Conservation (phyloP, 1,140 invertebrate genomes). For the Drosophila auraria region DNA sequence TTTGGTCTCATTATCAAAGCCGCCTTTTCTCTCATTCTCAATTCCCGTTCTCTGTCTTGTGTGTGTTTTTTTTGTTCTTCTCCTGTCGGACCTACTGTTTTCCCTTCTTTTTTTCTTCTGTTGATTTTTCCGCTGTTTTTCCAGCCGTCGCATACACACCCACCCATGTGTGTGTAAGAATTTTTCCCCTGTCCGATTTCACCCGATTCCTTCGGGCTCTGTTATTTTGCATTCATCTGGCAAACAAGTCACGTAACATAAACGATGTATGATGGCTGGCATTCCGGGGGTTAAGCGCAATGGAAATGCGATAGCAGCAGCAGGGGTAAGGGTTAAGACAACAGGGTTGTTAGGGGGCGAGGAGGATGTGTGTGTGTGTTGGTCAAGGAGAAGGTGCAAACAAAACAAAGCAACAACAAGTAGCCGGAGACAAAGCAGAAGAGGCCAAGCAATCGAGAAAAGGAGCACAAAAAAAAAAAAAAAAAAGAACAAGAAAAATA, state of each 20-base stretch:
- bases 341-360: not conserved
- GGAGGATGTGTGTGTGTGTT: not conserved
- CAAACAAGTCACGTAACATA: slow-evolving; percentile 63
- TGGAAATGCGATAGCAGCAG: not conserved
- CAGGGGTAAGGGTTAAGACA: slow-evolving; percentile 8
- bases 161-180: not conserved
- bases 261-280: slow-evolving; percentile 60
- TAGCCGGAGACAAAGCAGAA: slow-evolving; percentile 18
- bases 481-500: slow-evolving; percentile 47
- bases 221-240: slow-evolving; percentile 62
- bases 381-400: slow-evolving; percentile 41
- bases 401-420: slow-evolving; percentile 31
- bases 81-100: slow-evolving; percentile 26
- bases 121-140: slow-evolving; percentile 56
- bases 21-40: slow-evolving; percentile 8
- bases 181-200: slow-evolving; percentile 29
- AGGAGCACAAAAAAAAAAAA: slow-evolving; percentile 40
- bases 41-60: slow-evolving; percentile 20
- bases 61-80: slow-evolving; percentile 11
- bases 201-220: slow-evolving; percentile 42
- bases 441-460: slow-evolving; percentile 27
- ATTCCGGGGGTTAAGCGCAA: slow-evolving; percentile 38
- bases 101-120: slow-evolving; percentile 21
- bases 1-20: slow-evolving; percentile 69
- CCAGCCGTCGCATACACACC: slow-evolving; percentile 24